Conservation (phyloP, 2,888 invertebrate species). For the Parnassius orleans region DNA sequence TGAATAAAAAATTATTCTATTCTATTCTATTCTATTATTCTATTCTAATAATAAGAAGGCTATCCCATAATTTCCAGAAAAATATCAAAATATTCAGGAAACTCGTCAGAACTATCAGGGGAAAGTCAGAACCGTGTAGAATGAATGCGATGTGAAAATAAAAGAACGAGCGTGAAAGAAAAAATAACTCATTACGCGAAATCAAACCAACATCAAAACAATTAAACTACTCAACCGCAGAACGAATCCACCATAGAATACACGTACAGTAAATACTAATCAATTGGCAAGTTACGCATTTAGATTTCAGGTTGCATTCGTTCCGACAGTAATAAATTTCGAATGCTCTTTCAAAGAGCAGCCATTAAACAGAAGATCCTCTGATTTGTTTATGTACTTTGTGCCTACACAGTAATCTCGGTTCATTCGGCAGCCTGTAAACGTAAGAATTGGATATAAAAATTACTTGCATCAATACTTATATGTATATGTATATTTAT, state of each 20-base stretch:
- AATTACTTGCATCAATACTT: too few species aligned
- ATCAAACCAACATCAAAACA: slow-evolving; percentile 42
- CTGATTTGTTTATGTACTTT: neutral
- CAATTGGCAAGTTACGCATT: neutral
- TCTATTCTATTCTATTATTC: too few species aligned
- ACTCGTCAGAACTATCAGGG: too few species aligned
- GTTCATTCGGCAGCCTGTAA: too few species aligned
- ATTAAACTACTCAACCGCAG: slow-evolving; percentile 34
- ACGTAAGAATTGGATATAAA: too few species aligned
- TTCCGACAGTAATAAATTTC: neutral
- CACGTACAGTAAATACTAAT: slow-evolving; percentile 8
- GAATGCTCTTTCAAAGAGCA: neutral
- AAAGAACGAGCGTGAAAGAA: slow-evolving; percentile 16
- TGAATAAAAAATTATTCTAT: too few species aligned
- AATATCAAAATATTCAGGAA: too few species aligned
- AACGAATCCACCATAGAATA: slow-evolving; percentile 18
- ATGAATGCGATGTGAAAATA: neutral
- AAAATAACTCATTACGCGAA: slow-evolving; percentile 46
- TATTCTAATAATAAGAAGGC: too few species aligned
- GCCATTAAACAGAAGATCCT: neutral
- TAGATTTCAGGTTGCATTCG: slow-evolving; percentile 1
- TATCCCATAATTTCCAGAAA: too few species aligned
- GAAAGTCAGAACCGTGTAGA: too few species aligned
- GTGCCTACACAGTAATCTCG: neutral
- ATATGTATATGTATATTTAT: too few species aligned